phyloP scores from a whole-genome alignment of 2,888 invertebrate genomes.

The Smittia aterrima region DNA sequence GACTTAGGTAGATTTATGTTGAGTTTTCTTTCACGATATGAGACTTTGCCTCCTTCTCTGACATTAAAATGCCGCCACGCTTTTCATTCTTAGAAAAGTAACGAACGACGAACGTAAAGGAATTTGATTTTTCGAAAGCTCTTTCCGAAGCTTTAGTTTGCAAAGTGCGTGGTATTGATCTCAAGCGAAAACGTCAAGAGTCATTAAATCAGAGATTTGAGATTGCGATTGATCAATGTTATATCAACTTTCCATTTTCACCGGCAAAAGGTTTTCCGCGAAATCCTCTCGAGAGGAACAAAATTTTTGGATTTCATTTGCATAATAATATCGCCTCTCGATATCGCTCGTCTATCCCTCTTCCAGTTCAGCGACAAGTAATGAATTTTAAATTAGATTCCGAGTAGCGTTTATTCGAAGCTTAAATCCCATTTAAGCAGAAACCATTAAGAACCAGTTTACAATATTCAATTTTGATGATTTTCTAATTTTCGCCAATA shows the following conservation, averaged over 20 bases:
- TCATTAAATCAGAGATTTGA: too few relatives aligned
- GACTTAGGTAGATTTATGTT: neutral
- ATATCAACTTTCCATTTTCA: neutral
- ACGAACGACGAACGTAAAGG: too few relatives aligned
- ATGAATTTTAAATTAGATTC: constrained; percentile 24
- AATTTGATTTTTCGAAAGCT: too few relatives aligned
- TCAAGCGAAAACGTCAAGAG: too few relatives aligned
- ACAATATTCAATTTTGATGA: constrained; percentile 20
- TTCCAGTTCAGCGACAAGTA: constrained; percentile 21
- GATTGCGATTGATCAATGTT: neutral
- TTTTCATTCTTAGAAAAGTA: too few relatives aligned
- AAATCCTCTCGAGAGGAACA: neutral
- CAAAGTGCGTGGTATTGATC: too few relatives aligned
- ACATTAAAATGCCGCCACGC: too few relatives aligned
- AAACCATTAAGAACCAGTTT: constrained; percentile 14
- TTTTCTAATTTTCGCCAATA: neutral
- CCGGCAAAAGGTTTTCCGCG: neutral
- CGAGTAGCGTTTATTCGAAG: neutral
- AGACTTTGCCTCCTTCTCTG: neutral
- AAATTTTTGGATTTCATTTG: neutral
- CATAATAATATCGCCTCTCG: constrained; percentile 21
- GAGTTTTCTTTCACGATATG: neutral
- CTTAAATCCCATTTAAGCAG: constrained; percentile 10
- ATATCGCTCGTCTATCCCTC: neutral
- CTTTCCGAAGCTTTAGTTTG: too few relatives aligned